Evolutionary conservation across 2,797 vertebrate genomes (phyloP).

Genomic region (Peromyscus attwateri): DNA sequence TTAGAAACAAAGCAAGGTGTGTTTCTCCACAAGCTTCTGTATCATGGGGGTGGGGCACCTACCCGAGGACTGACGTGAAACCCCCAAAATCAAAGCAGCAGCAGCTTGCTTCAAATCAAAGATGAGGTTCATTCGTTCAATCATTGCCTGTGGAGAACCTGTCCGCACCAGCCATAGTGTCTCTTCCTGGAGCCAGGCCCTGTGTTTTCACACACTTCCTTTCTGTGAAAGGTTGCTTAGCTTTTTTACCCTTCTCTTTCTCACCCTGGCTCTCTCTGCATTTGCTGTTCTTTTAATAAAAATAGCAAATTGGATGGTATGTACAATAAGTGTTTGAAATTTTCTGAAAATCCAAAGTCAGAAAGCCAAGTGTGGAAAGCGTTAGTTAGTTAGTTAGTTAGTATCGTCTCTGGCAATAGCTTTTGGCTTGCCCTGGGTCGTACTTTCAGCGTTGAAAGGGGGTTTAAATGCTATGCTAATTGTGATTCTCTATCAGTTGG

Average conservation of each 20-base stretch:
- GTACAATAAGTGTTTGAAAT: conserved; percentile 65
- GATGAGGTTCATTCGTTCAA: conserved; percentile 60
- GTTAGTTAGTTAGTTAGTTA: not conserved
- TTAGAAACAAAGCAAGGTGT: conserved; percentile 51
- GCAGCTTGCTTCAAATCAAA: conserved; percentile 69
- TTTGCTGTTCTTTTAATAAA: conserved; percentile 75
- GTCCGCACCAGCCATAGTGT: not conserved
- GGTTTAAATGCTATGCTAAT: not conserved
- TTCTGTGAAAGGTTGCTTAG: conserved; percentile 85
- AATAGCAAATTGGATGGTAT: conserved; percentile 69
- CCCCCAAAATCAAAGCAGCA: conserved; percentile 73
- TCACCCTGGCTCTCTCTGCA: not conserved
- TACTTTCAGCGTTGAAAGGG: conserved; percentile 1
- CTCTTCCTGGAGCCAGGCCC: not conserved
- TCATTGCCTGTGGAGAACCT: conserved; percentile 52
- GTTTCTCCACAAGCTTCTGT: conserved; percentile 23
- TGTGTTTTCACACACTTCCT: conserved; percentile 79
- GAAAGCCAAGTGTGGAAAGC: conserved; percentile 44
- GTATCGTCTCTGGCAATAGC: not conserved
- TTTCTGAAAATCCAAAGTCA: conserved; percentile 65
- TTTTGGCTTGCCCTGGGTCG: not conserved
- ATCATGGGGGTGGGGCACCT: conserved; percentile 45
- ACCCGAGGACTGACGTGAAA: conserved; percentile 33
- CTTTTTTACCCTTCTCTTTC: conserved; percentile 14
- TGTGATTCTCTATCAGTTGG: not conserved